Evolutionary conservation across 1,140 invertebrate genomes (phyloP).

Genomic region (Anastrepha ludens): DNA sequence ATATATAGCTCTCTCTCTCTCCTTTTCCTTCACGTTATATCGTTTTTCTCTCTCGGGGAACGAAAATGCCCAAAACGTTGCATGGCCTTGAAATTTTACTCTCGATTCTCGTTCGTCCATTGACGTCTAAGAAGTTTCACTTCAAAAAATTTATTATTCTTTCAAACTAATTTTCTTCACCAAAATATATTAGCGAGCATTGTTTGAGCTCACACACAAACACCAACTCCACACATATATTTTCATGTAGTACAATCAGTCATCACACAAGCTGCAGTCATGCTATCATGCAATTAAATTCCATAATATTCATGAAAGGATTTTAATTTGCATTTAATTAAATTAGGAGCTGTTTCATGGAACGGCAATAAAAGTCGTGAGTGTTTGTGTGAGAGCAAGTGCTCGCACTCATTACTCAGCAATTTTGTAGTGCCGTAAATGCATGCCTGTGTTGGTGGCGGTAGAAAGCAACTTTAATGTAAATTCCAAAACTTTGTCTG

Average conservation of each 20-base stretch:
- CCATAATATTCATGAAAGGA: slow-evolving; percentile 36
- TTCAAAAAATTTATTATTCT: too few species aligned
- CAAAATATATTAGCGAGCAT: too few species aligned
- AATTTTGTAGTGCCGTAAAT: background rate
- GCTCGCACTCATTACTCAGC: background rate
- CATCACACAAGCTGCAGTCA: background rate
- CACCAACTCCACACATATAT: background rate
- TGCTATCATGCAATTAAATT: slow-evolving; percentile 45
- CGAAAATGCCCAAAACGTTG: too few species aligned
- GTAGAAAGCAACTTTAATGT: background rate
- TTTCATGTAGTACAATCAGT: background rate
- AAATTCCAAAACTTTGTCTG: background rate
- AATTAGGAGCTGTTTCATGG: slow-evolving; percentile 29
- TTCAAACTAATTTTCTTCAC: too few species aligned
- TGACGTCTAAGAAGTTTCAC: too few species aligned
- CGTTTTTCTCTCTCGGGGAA: too few species aligned
- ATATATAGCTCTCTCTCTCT: too few species aligned
- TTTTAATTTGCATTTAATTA: slow-evolving; percentile 49
- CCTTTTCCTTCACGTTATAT: too few species aligned
- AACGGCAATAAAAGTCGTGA: background rate
- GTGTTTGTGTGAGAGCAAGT: background rate
- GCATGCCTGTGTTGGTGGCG: background rate
- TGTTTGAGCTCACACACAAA: background rate
- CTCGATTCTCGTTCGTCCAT: too few species aligned
- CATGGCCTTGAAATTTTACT: too few species aligned